A percentile compares a stretch with the other conserved stretches of the same genome.
Conservation (phyloP, 2,113 vertebrate species). For the Paradisaea rubra region DNA sequence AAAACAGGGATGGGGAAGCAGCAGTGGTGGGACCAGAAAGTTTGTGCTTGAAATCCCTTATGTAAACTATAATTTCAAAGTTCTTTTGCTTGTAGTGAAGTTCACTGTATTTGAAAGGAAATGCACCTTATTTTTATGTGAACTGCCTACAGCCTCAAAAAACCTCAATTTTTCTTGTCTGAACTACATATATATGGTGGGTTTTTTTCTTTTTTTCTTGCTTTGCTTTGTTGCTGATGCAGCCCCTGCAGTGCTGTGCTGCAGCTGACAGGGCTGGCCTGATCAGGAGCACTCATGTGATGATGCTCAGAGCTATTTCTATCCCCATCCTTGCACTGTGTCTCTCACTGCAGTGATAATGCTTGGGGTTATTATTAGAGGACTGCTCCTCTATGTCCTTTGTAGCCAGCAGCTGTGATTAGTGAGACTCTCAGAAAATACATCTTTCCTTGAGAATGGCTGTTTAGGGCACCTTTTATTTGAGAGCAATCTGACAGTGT, state of each 20-base stretch:
- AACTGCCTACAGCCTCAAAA: not conserved
- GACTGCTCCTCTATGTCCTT: not conserved
- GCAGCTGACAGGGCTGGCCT: not conserved
- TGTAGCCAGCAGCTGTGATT: not conserved
- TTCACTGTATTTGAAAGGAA: not conserved
- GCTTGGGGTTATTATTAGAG: not conserved
- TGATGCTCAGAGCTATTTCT: constrained; percentile 2
- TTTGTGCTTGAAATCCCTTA: not conserved
- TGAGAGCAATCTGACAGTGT: not conserved
- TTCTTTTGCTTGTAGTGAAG: not conserved
- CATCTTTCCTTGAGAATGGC: not conserved
- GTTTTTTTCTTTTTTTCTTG: not conserved
- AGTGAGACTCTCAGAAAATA: not conserved
- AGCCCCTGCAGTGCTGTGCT: not conserved
- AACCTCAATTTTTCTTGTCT: rapidly evolving
- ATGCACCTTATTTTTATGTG: not conserved
- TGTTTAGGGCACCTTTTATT: not conserved
- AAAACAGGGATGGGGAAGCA: not conserved
- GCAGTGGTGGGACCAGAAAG: not conserved
- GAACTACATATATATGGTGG: not conserved
- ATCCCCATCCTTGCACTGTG: not conserved
- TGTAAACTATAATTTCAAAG: not conserved
- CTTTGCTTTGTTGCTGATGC: not conserved
- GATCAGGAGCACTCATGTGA: not conserved
- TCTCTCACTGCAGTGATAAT: not conserved